Conservation (phyloP, 1,140 invertebrate genomes). For the Tetramorium simillimum region DNA sequence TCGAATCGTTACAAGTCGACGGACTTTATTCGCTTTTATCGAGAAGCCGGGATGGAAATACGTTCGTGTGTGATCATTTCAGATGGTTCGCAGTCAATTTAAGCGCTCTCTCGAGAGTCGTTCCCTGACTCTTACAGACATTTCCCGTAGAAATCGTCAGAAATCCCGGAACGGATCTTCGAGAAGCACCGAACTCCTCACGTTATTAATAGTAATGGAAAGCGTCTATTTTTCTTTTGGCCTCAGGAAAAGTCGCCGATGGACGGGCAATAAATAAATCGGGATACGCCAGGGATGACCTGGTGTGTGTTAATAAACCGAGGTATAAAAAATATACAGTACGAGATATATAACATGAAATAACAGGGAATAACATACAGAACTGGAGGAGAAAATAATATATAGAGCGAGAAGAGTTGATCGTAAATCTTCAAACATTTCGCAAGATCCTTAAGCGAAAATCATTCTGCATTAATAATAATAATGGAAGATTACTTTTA, state of each 20-base stretch:
- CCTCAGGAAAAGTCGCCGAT: background rate
- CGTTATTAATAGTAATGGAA: background rate
- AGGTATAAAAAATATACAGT: conserved; percentile 9
- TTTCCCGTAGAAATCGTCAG: background rate
- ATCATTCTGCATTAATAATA: background rate
- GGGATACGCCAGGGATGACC: background rate
- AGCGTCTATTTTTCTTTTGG: background rate
- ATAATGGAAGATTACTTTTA: background rate
- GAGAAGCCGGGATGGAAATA: background rate
- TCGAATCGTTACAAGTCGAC: background rate
- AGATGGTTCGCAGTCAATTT: background rate
- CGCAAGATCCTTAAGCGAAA: background rate
- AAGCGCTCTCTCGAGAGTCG: background rate
- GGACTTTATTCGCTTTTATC: background rate
- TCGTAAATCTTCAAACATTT: background rate
- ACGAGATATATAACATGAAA: background rate
- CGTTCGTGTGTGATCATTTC: background rate
- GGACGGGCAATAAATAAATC: background rate
- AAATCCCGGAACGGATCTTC: background rate
- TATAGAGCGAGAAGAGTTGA: background rate
- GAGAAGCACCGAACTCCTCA: background rate
- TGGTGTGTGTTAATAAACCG: background rate
- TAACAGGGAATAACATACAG: background rate
- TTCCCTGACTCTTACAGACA: background rate
- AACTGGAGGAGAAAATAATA: background rate